Percentiles rank a stretch among this genome's conserved stretches.
Evolutionary conservation across 2,888 invertebrate species (phyloP).

Genomic region (Coelinius sp.): DNA sequence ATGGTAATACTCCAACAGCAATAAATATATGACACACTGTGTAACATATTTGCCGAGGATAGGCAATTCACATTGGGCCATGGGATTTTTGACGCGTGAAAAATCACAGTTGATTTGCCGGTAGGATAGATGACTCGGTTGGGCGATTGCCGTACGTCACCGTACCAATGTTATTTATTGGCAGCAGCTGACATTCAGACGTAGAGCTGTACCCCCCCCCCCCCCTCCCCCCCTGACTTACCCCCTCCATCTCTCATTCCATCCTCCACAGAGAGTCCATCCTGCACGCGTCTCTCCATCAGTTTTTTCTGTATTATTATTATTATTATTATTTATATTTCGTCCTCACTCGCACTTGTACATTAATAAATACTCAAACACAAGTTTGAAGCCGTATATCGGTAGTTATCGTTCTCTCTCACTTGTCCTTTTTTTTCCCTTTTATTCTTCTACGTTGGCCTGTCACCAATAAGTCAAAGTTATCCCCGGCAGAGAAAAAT

Average conservation of each 20-base stretch:
- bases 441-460: constrained; percentile 48
- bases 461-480: constrained; percentile 71
- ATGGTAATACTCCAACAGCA: neutral
- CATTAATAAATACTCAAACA: neutral
- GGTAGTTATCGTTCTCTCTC: constrained; percentile 10
- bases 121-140: constrained; percentile 59
- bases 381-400: neutral
- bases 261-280: constrained; percentile 53
- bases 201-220: constrained; percentile 37
- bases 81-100: constrained; percentile 53
- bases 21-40: neutral
- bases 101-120: constrained; percentile 64
- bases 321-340: neutral
- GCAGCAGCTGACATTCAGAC: constrained; percentile 67
- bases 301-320: constrained; percentile 31
- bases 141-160: constrained; percentile 62
- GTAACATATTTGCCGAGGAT: constrained; percentile 17
- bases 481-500: constrained; percentile 71
- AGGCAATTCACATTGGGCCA: constrained; percentile 13
- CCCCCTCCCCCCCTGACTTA: constrained; percentile 27
- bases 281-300: constrained; percentile 50
- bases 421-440: constrained; percentile 8
- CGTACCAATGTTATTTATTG: constrained; percentile 65
- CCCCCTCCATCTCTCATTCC: constrained; percentile 34
- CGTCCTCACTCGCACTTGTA: neutral